Base-by-base conservation (phyloP, 2,888 invertebrate genomes). In the Oxyteleia sp. region DNA sequence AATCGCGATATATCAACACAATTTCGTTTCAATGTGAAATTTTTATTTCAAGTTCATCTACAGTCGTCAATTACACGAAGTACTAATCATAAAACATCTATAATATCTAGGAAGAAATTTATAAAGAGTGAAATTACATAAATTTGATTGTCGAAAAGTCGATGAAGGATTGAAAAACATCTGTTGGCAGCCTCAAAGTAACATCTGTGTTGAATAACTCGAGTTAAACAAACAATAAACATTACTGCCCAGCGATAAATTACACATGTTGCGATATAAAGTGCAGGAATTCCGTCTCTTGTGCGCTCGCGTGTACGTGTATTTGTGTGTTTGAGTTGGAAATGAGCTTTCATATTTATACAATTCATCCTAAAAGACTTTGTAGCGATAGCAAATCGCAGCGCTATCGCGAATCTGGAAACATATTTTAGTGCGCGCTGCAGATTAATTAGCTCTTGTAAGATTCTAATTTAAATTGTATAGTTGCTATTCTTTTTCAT, bases 281-380 rank as follows among this genome's bases (percentile, higher is more conserved):
- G 32, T 49, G 64, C 47, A 32, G 47, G 18, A 32, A 66, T 66
- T 66, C 26, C 51, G 20, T 49, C 32, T 32, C 23, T n/a, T 15
- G 38, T 18, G 47, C n/a, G n/a, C n/a, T n/a, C n/a, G n/a, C n/a
- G n/a, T n/a, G n/a, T n/a, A n/a, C n/a, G n/a, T n/a, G n/a, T n/a
- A n/a, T n/a, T n/a, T n/a, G n/a, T 66, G 15, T 7, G 51, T 51
- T 38, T 35, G 38, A 29, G 18, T 38, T 49, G 64, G 47, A 49
- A 66, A 51, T 66, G 45, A 35, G 51, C 18, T n/a, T 35, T 66
- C 51, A 66, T 51, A 66, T 66, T 66, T 66, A 51, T 66, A 66
- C 20, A 38, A 45, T n/a, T 47, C 29, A 29, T 32, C 29, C 10
- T 8, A 49, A 49, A 51, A 66, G 47, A 63, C 23, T 11, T 23